Evolutionary conservation across 2,888 invertebrate genomes (phyloP), one percentile per base, ranked within the genome.

Genomic region (Protophormia terraenovae): DNA sequence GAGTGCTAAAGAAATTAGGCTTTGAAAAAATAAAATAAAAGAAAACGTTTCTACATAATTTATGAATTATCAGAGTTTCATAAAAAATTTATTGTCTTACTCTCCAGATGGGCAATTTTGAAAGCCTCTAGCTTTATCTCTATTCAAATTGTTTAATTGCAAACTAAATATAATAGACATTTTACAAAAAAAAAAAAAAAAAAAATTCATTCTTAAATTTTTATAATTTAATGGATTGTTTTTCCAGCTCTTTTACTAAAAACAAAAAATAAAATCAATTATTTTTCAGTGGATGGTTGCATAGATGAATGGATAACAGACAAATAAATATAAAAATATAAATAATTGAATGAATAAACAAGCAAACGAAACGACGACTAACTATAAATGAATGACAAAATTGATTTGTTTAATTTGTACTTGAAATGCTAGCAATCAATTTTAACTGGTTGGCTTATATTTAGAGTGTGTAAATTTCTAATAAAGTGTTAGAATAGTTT

Each of bases 321-420:
- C 32, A 58, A 60, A 47, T 22, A 47, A 64, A 64, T 27, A 14
- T 19, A 32, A 6, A 29, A 35, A 32, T 45, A n/a, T n/a, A 27
- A 35, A 75, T 19, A 3, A 16, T 38, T 64, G 24, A 7, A 45
- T 22, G 24, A 73, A 16, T 47, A 62, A 47, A 50, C 12, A n/a
- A 19, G n/a, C 14, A 7, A 19, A 38, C 2, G 2, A 41, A 58
- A 47, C 8, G 16, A 47, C 8, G 16, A 19, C 8, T 19, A 14
- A 50, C 50, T 27, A 19, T 19, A 71, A 38, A 78, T 38, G 14
- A 69, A 60, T 50, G 3, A 35, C 7, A 38, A 60, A 78, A 69
- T 77, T 24, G 35, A 50, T 69, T 47, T 78, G 50, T 71, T 78
- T 24, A 71, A 50, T 71, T 69, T 79, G 79, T 62, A 55, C 79